These are phyloP conservation scores for Picathartes gymnocephalus DNA, from an alignment of 2,113 vertebrate species.

Conservation along the genomic window DNA sequence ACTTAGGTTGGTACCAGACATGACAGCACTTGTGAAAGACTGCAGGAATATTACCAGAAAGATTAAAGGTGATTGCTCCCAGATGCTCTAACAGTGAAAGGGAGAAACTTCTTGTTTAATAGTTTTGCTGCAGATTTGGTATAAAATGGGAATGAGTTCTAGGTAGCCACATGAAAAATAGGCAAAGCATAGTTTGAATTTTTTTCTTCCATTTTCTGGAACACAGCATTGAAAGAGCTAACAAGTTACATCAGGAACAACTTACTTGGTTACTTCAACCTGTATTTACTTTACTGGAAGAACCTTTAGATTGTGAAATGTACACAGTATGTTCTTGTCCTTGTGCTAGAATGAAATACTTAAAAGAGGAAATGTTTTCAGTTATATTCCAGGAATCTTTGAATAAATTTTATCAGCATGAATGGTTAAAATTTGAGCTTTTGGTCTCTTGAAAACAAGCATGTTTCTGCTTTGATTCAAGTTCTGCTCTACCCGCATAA, in stretches of 20 bases:
- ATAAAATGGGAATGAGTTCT: neutral
- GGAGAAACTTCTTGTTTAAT: neutral
- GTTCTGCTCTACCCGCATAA: neutral
- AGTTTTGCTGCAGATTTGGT: neutral
- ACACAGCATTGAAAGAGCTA: neutral
- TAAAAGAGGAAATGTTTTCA: conserved; percentile 61
- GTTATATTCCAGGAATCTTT: conserved; percentile 36
- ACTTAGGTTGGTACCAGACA: neutral
- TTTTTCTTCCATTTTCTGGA: neutral
- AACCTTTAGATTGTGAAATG: conserved; percentile 60
- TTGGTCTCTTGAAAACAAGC: conserved; percentile 18
- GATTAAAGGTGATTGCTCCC: neutral
- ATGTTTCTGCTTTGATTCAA: neutral
- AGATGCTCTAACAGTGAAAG: neutral
- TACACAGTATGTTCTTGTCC: conserved; percentile 24
- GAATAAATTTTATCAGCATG: neutral
- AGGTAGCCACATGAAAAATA: neutral
- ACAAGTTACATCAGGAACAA: neutral
- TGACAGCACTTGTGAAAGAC: neutral
- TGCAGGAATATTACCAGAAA: neutral
- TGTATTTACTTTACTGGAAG: conserved; percentile 49
- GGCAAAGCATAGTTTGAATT: neutral
- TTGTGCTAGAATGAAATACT: conserved; percentile 38
- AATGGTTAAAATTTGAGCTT: conserved; percentile 15
- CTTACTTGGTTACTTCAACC: neutral